A percentile compares a stretch with the other conserved stretches of the same genome.
phyloP scores from a whole-genome alignment of 2,113 vertebrate genomes.

The Xenus cinereus region DNA sequence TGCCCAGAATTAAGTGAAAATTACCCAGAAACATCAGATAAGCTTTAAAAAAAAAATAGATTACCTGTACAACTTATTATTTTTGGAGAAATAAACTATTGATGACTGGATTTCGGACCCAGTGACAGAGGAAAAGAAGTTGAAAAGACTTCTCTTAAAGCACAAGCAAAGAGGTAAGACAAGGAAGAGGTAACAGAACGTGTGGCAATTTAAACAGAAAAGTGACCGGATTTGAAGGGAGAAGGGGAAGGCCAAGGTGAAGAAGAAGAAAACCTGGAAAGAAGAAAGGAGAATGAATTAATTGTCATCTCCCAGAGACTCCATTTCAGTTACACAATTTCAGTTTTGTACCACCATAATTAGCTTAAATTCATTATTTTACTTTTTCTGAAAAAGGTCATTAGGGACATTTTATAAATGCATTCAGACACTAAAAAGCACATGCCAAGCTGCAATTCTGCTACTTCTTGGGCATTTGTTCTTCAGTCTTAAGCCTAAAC shows the following conservation, averaged over 20 bases:
- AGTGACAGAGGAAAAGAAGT: constrained; percentile 44
- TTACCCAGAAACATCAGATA: background rate
- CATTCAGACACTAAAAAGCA: background rate
- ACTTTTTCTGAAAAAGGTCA: background rate
- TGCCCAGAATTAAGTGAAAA: background rate
- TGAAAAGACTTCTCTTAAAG: constrained; percentile 57
- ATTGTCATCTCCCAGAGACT: background rate
- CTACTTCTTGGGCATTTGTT: background rate
- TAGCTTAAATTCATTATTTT: background rate
- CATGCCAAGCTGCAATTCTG: background rate
- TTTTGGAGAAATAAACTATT: constrained; percentile 41
- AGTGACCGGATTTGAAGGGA: constrained; percentile 20
- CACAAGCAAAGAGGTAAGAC: background rate
- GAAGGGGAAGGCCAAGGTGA: constrained; percentile 26
- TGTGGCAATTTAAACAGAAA: background rate
- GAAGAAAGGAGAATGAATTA: constrained; percentile 62
- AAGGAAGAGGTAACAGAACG: constrained; percentile 4
- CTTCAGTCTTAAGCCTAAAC: background rate
- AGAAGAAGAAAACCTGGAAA: constrained; percentile 65
- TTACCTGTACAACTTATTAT: constrained; percentile 52
- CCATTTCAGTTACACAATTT: background rate
- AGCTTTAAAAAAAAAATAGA: constrained; percentile 8
- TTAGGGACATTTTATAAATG: background rate
- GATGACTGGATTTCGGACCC: constrained; percentile 50
- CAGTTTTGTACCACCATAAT: background rate